Base-by-base conservation (phyloP, 2,888 invertebrate species). In the Eilema sororculum region DNA sequence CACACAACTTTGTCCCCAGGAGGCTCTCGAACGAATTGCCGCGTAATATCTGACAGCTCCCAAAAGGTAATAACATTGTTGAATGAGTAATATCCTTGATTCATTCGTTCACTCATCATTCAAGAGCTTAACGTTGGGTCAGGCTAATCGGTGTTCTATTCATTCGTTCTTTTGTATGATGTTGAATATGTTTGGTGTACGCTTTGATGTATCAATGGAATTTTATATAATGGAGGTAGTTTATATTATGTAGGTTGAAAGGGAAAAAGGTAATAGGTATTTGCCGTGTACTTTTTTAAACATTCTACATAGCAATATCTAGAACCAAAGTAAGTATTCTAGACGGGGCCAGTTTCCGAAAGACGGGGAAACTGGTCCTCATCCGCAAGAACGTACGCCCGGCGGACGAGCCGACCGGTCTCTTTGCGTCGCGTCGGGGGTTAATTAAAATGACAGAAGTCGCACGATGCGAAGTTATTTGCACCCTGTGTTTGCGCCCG, bases 41-140 rank as follows among this genome's bases (percentile, higher is more conserved):
- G 16, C 22, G n/a, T 67, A 67, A 67, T 67, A 22, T 22, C 46
- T 61, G 66, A 59, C 58, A 46, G 66, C 41, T 66, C 66, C 66
- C 41, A 25, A 41, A 59, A 59, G 41, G 41, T 22, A 37, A 1
- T 12, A 66, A n/a, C 8, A 20, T 28, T 59, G 24, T 25, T 41
- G 59, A 59, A 41, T 58, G 10, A 37, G 24, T 57, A 37, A 37
- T 59, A 13, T 59, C 41, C 24, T 41, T 24, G 37, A 62, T n/a
- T 37, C 20, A 66, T n/a, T 59, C 66, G 59, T 25, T 66, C 59
- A 25, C 41, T 41, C 66, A 28, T 59, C 37, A 46, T 58, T 66
- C 66, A 59, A 52, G n/a, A 56, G 52, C 52, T 46, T 56, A 6
- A 16, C 22, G 52, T 28, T 20, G n/a, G 64, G 61, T 37, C 59